phyloP scores from a whole-genome alignment of 2,888 invertebrate species.

The Suillia variegata region DNA sequence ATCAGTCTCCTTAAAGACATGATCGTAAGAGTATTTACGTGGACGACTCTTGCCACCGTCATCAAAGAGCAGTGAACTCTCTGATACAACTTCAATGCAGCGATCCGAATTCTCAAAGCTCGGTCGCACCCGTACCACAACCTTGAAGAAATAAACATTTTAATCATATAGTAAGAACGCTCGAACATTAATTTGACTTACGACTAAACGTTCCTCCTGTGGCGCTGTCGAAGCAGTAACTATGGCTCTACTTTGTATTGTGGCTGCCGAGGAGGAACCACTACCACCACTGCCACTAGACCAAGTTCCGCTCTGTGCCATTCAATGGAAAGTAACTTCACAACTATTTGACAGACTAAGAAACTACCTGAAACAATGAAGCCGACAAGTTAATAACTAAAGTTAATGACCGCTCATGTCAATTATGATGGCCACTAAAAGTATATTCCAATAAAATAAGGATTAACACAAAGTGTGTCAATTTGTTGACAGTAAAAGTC shows the following conservation, averaged over 20 bases:
- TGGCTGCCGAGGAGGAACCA: conserved; percentile 46
- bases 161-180: background rate
- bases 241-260: conserved; percentile 45
- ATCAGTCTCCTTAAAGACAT: conserved; percentile 85
- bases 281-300: conserved; percentile 55
- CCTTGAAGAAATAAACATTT: conserved; percentile 61
- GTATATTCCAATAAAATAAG: too few relatives aligned
- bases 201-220: conserved; percentile 59
- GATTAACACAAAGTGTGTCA: conserved; percentile 46
- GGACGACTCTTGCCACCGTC: conserved; percentile 69
- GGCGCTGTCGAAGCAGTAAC: conserved; percentile 41
- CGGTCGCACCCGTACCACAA: conserved; percentile 89
- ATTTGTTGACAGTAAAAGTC: conserved; percentile 49
- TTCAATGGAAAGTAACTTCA: conserved; percentile 14
- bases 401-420: too few relatives aligned
- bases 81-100: conserved; percentile 60
- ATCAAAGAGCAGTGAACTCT: conserved; percentile 58
- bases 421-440: too few relatives aligned
- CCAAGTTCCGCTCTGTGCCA: conserved; percentile 43
- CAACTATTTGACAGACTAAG: background rate
- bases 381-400: too few relatives aligned
- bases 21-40: conserved; percentile 87
- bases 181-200: conserved; percentile 32
- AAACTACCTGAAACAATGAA: too few relatives aligned
- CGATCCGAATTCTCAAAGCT: conserved; percentile 72